A percentile compares a stretch with the other conserved stretches of the same genome.
Conservation (phyloP, 2,888 invertebrate species). For the Tetropium fuscum region DNA sequence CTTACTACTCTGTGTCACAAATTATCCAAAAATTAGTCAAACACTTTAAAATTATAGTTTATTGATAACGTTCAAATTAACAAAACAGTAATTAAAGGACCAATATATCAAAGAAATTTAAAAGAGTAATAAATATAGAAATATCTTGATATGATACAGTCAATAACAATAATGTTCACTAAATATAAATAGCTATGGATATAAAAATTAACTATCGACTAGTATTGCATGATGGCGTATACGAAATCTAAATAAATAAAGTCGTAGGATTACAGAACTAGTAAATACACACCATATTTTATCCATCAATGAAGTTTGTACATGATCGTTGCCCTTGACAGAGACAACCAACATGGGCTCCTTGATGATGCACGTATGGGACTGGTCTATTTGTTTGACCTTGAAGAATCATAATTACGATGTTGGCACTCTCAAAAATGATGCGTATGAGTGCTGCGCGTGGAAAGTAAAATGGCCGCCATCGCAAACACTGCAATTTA, state of each 20-base stretch:
- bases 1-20: too few relatives aligned
- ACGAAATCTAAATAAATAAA: background rate
- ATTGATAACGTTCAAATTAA: constrained; percentile 6
- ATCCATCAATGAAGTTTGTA: too few relatives aligned
- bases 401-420: too few relatives aligned
- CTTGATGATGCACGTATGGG: too few relatives aligned
- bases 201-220: constrained; percentile 6
- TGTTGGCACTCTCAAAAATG: too few relatives aligned
- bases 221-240: constrained; percentile 17
- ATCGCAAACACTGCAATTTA: too few relatives aligned
- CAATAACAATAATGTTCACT: constrained; percentile 9
- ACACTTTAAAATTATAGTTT: constrained; percentile 13
- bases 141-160: constrained; percentile 23
- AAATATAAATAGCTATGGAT: constrained; percentile 9
- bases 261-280: background rate
- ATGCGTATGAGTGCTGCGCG: too few relatives aligned
- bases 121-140: constrained; percentile 18
- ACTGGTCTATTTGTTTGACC: too few relatives aligned
- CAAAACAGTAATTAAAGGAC: constrained; percentile 2
- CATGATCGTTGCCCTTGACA: too few relatives aligned
- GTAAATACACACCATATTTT: constrained; percentile 17
- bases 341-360: too few relatives aligned
- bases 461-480: too few relatives aligned
- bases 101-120: constrained; percentile 5
- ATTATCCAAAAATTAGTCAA: background rate